Percentiles rank a stretch among this genome's conserved stretches.
These are phyloP conservation scores for Rugalucina vietnamica DNA, from an alignment of 2,888 invertebrate genomes.

Conservation along the genomic window DNA sequence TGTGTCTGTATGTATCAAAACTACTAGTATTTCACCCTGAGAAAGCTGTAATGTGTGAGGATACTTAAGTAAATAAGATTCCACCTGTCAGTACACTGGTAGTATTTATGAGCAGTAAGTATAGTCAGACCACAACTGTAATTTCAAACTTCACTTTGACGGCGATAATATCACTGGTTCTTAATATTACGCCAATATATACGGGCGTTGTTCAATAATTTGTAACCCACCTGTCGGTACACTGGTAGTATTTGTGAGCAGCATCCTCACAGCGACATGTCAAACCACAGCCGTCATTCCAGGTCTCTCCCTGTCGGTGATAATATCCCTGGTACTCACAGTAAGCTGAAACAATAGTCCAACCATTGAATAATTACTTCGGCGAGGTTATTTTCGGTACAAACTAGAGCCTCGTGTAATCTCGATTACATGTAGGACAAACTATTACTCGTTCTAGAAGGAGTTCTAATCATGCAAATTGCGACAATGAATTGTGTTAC, in stretches of 20 bases:
- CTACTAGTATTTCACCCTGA: too few species aligned
- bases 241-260: conserved; percentile 70
- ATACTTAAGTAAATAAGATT: not conserved
- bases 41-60: not conserved
- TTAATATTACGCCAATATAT: too few species aligned
- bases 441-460: too few species aligned
- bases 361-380: too few species aligned
- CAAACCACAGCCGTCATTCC: conserved; percentile 72
- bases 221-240: conserved; percentile 67
- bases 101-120: conserved; percentile 68
- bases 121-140: conserved; percentile 70
- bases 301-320: conserved; percentile 66
- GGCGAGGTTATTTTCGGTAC: too few species aligned
- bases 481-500: too few species aligned
- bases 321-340: conserved; percentile 69
- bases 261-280: conserved; percentile 72
- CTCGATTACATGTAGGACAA: too few species aligned
- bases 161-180: not conserved
- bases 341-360: conserved; percentile 55
- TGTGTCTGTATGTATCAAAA: too few species aligned
- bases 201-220: not conserved
- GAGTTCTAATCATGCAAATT: too few species aligned
- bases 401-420: too few species aligned
- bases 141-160: conserved; percentile 68
- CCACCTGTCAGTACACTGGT: conserved; percentile 74